Percentiles rank a stretch among this genome's conserved stretches.
phyloP scores from a whole-genome alignment of 1,140 invertebrate genomes.

The Sogatella furcifera region DNA sequence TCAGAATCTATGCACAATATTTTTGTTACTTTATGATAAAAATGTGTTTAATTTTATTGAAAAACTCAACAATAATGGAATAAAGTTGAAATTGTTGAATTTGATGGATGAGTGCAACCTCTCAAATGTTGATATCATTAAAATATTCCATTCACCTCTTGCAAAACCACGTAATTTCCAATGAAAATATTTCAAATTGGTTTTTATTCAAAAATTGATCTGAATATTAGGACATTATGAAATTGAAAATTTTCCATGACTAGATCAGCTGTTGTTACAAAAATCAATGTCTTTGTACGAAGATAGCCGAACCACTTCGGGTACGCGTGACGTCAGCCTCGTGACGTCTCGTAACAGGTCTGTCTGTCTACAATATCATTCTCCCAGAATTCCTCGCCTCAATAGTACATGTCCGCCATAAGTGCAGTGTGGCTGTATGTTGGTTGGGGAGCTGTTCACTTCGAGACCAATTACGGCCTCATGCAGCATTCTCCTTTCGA shows the following conservation, averaged over 20 bases:
- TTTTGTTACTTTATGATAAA: too few relatives aligned
- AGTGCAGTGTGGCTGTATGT: constrained; percentile 32
- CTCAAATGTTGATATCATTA: too few relatives aligned
- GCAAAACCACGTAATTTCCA: too few relatives aligned
- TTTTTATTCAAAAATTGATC: too few relatives aligned
- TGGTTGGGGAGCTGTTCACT: constrained; percentile 31
- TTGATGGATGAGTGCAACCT: too few relatives aligned
- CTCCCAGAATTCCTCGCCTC: constrained; percentile 30
- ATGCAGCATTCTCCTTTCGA: constrained; percentile 46
- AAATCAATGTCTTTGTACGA: constrained; percentile 13
- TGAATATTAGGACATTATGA: too few relatives aligned
- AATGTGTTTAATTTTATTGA: too few relatives aligned
- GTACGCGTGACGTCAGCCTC: constrained; percentile 20
- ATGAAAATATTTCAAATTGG: too few relatives aligned
- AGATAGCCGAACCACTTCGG: constrained; percentile 15
- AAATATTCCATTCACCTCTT: too few relatives aligned
- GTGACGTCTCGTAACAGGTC: constrained; percentile 20
- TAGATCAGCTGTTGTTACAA: constrained; percentile 7
- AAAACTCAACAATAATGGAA: too few relatives aligned
- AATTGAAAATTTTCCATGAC: neutral
- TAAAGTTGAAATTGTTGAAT: too few relatives aligned
- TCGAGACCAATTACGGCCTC: constrained; percentile 34
- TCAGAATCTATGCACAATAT: too few relatives aligned
- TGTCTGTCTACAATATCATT: constrained; percentile 25
- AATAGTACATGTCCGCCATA: constrained; percentile 35